Evolutionary conservation across 92 coral and sea anemone species (phyloP).

Genomic region (Umimayanthus kanabou): DNA sequence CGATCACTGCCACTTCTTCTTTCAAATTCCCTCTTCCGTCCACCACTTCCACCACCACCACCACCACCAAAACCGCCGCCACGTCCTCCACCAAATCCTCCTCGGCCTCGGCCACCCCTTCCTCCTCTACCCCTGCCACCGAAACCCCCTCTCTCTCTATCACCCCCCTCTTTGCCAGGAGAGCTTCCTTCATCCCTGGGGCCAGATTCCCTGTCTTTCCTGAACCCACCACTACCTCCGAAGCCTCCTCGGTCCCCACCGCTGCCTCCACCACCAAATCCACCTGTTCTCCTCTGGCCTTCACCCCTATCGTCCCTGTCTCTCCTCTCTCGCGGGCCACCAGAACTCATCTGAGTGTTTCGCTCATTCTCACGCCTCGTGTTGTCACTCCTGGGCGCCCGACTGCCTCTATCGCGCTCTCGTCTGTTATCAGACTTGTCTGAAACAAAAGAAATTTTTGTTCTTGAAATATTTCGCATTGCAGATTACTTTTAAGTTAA

Average conservation of each 20-base stretch:
- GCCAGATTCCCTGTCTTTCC: constrained; percentile 65
- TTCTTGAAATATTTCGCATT: neutral
- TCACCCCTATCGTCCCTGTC: constrained; percentile 82
- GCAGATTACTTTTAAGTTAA: neutral
- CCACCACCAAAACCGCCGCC: constrained; percentile 77
- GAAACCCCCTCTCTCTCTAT: constrained; percentile 70
- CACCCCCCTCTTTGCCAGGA: constrained; percentile 77
- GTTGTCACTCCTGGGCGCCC: constrained; percentile 74
- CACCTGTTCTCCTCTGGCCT: constrained; percentile 74
- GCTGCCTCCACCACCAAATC: constrained; percentile 63
- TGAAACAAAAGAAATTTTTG: constrained; percentile 22
- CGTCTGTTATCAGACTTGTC: constrained; percentile 52
- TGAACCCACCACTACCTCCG: constrained; percentile 64
- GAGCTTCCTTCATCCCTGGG: constrained; percentile 72
- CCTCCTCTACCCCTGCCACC: constrained; percentile 75
- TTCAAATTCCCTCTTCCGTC: constrained; percentile 93
- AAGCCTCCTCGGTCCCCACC: constrained; percentile 38
- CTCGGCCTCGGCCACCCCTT: constrained; percentile 73
- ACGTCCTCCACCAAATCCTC: constrained; percentile 74
- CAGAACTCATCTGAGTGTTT: constrained; percentile 77
- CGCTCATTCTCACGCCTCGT: constrained; percentile 95
- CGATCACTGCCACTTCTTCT: constrained; percentile 97
- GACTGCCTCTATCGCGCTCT: constrained; percentile 68
- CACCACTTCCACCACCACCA: constrained; percentile 69
- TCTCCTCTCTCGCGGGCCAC: constrained; percentile 79